Evolutionary conservation across 2,888 invertebrate genomes (phyloP).

Genomic region (Trachelus tabidus): DNA sequence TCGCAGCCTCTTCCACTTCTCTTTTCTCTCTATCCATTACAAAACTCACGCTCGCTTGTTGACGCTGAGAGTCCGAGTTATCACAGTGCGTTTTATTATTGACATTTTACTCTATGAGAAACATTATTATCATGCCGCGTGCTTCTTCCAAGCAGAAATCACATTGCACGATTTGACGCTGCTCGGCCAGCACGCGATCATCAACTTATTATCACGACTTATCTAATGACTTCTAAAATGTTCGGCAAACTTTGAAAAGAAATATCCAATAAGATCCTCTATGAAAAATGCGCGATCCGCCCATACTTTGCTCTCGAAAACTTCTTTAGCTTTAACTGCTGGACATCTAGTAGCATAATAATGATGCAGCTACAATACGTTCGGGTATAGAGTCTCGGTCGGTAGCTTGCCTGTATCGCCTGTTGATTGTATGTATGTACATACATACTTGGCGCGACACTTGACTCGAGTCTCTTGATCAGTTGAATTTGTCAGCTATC

Average conservation of each 20-base stretch:
- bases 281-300: not conserved
- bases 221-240: not conserved
- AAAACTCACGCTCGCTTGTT: not conserved
- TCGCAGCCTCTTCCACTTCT: slow-evolving; percentile 13
- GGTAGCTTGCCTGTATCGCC: too few species aligned
- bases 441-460: too few species aligned
- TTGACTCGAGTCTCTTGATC: not conserved
- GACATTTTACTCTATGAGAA: slow-evolving; percentile 7
- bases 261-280: not conserved
- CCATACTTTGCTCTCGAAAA: not conserved
- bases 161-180: not conserved
- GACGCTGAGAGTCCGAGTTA: slow-evolving; percentile 13
- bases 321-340: not conserved
- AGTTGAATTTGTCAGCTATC: not conserved
- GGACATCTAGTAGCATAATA: not conserved
- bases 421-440: too few species aligned
- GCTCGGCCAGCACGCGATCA: not conserved
- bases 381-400: too few species aligned
- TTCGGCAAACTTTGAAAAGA: not conserved
- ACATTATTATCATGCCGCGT: not conserved
- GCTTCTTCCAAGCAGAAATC: not conserved
- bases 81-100: slow-evolving; percentile 20
- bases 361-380: not conserved
- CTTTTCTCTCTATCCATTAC: not conserved
- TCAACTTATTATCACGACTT: not conserved